phyloP scores from a whole-genome alignment of 2,888 invertebrate species.

The Clepsis dumicolana region DNA sequence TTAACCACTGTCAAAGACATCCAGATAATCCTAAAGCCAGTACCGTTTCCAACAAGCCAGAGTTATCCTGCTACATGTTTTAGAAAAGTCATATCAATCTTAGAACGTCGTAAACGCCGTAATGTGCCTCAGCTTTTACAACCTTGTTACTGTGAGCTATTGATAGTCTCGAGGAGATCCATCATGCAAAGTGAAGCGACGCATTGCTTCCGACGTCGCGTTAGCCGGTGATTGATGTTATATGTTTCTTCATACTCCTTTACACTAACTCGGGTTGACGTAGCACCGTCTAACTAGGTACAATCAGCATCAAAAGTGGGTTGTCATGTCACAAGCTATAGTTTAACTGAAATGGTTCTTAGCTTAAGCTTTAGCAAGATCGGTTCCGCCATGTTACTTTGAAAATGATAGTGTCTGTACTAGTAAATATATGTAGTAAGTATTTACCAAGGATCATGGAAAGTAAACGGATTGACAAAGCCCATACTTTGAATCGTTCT shows the following conservation, averaged over 20 bases:
- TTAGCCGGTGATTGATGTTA: constrained; percentile 20
- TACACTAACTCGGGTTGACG: constrained; percentile 1
- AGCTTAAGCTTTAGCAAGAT: too few species aligned
- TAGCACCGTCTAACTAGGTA: background rate
- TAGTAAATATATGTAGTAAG: too few species aligned
- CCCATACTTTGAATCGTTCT: too few species aligned
- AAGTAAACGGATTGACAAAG: too few species aligned
- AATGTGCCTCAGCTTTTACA: background rate
- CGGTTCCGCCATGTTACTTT: too few species aligned
- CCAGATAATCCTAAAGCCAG: background rate
- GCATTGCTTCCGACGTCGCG: constrained; percentile 20
- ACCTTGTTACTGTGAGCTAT: background rate
- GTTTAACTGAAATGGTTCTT: too few species aligned
- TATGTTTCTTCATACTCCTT: background rate
- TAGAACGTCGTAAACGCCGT: background rate
- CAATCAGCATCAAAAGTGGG: background rate
- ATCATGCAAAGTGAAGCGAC: constrained; percentile 26
- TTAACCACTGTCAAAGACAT: background rate
- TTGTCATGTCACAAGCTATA: too few species aligned
- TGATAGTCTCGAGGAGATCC: constrained; percentile 13
- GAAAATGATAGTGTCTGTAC: too few species aligned
- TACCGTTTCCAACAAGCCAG: constrained; percentile 6
- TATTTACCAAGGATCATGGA: too few species aligned
- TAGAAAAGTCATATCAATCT: background rate
- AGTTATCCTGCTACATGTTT: background rate